These are phyloP conservation scores for Falco biarmicus DNA, from an alignment of 2,797 vertebrate genomes.

Conservation along the genomic window DNA sequence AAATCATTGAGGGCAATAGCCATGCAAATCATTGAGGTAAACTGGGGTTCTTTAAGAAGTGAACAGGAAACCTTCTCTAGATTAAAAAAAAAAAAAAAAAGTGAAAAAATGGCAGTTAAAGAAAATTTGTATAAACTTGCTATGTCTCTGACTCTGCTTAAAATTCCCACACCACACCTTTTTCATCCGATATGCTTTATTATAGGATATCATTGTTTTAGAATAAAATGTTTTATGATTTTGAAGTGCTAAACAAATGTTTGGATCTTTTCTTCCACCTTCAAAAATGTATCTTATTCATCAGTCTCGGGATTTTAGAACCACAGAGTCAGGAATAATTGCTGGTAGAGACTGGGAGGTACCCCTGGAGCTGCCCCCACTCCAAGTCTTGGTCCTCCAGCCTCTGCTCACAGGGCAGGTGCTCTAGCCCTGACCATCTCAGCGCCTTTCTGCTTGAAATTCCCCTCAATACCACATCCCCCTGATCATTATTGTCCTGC, in stretches of 20 bases:
- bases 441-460: background rate
- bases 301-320: background rate
- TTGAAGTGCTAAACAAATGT: background rate
- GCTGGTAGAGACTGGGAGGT: too few species aligned
- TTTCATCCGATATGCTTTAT: background rate
- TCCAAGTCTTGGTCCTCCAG: background rate
- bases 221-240: background rate
- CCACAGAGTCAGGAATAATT: background rate
- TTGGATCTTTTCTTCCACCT: background rate
- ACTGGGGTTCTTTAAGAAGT: background rate
- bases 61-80: background rate
- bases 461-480: accelerated
- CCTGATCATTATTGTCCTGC: background rate
- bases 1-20: background rate
- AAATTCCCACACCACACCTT: background rate
- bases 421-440: background rate
- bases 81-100: background rate
- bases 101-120: background rate
- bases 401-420: background rate
- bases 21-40: background rate
- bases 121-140: background rate
- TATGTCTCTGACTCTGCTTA: background rate
- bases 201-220: background rate
- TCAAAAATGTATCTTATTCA: background rate
- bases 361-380: accelerated